Conservation (phyloP, 1,140 invertebrate species). For the Ips typographus region DNA sequence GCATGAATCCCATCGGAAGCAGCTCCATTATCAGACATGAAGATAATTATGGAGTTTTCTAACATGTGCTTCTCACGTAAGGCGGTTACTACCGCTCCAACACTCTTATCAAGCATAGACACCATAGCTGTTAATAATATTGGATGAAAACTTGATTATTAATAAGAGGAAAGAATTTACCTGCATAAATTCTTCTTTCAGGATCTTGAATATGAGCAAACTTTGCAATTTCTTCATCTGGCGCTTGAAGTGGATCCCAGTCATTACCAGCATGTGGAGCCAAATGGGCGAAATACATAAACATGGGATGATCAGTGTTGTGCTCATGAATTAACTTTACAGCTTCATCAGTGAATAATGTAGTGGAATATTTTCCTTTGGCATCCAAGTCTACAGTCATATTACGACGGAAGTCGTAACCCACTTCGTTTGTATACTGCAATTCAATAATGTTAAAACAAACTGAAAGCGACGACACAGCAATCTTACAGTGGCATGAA, state of each 20-base stretch:
- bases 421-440: constrained; percentile 50
- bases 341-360: constrained; percentile 78
- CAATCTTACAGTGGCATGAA: constrained; percentile 57
- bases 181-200: constrained; percentile 73
- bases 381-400: constrained; percentile 60
- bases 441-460: constrained; percentile 14
- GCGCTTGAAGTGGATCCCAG: constrained; percentile 76
- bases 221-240: constrained; percentile 71
- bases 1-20: constrained; percentile 67
- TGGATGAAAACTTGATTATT: constrained; percentile 10
- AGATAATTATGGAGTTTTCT: constrained; percentile 72
- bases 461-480: not conserved
- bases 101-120: constrained; percentile 81
- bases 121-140: constrained; percentile 71
- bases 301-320: constrained; percentile 69
- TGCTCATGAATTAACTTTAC: constrained; percentile 68
- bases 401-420: constrained; percentile 71
- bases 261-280: constrained; percentile 76
- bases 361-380: constrained; percentile 73
- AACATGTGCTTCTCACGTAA: constrained; percentile 69
- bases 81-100: constrained; percentile 74
- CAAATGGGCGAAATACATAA: constrained; percentile 83
- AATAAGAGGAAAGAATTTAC: constrained; percentile 21
- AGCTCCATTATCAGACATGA: constrained; percentile 80
- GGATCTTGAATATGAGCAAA: constrained; percentile 76